phyloP scores from a whole-genome alignment of 2,888 invertebrate species.

The Athrips mouffetella region DNA sequence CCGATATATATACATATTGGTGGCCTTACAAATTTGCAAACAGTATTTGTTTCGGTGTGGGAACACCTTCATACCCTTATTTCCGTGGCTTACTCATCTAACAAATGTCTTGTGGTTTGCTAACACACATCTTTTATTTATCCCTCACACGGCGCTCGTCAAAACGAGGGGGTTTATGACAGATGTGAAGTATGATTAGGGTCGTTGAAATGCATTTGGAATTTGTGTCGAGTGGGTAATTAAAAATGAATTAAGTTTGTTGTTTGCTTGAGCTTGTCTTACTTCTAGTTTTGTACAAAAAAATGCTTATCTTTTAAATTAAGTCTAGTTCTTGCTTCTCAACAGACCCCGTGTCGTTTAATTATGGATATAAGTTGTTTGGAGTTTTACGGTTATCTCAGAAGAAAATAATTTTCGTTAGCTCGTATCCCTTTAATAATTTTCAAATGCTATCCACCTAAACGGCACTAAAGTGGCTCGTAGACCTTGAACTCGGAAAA shows the following conservation, averaged over 20 bases:
- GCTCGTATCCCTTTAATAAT: too few species aligned
- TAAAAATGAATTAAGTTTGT: background rate
- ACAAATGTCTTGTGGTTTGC: background rate
- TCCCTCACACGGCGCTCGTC: background rate
- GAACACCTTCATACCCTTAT: too few species aligned
- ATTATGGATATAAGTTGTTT: too few species aligned
- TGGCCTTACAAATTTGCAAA: too few species aligned
- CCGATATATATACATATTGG: too few species aligned
- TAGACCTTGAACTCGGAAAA: conserved; percentile 50
- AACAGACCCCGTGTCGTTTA: too few species aligned
- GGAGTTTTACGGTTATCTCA: too few species aligned
- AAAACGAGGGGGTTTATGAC: background rate
- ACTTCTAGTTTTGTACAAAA: background rate
- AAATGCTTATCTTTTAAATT: too few species aligned
- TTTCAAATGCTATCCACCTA: background rate
- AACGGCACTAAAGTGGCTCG: background rate
- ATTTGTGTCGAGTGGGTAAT: background rate
- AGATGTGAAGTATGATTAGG: conserved; percentile 6
- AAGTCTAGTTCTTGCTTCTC: too few species aligned
- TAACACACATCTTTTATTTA: conserved; percentile 1
- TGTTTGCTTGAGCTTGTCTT: background rate
- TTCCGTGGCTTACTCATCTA: too few species aligned
- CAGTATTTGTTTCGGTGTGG: too few species aligned
- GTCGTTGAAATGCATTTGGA: background rate
- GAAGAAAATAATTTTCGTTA: too few species aligned